Conservation (phyloP, 2,113 vertebrate species). For the Galbula dea region DNA sequence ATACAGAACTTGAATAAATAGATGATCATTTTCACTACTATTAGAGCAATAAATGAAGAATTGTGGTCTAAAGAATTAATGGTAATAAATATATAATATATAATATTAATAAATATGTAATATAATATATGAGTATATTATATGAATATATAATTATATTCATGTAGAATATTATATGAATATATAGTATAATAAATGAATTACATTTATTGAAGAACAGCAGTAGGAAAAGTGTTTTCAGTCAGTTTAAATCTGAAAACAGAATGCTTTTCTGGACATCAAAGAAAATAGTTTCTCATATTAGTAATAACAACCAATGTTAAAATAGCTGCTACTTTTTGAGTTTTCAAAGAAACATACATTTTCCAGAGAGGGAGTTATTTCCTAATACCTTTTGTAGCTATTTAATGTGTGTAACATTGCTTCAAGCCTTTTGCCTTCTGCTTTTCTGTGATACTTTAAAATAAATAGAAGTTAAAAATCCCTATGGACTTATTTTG, state of each 20-base stretch:
- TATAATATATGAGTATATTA: too few relatives aligned
- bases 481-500: not conserved
- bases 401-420: not conserved
- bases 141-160: too few relatives aligned
- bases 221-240: not conserved
- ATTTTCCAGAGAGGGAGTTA: not conserved
- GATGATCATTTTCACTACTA: not conserved
- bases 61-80: not conserved
- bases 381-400: not conserved
- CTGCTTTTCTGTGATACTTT: not conserved
- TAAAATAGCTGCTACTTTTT: not conserved
- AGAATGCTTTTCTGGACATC: not conserved
- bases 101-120: too few relatives aligned
- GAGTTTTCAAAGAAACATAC: not conserved
- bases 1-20: not conserved
- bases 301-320: not conserved
- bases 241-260: not conserved
- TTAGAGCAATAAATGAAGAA: not conserved
- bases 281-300: too few relatives aligned
- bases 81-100: not conserved
- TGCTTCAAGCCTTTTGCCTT: not conserved
- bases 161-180: not conserved
- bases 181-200: not conserved
- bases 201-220: not conserved
- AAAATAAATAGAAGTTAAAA: not conserved